Evolutionary conservation across 2,888 invertebrate genomes (phyloP), one percentile per base, ranked within the genome.

Genomic region (Graphium colonna): DNA sequence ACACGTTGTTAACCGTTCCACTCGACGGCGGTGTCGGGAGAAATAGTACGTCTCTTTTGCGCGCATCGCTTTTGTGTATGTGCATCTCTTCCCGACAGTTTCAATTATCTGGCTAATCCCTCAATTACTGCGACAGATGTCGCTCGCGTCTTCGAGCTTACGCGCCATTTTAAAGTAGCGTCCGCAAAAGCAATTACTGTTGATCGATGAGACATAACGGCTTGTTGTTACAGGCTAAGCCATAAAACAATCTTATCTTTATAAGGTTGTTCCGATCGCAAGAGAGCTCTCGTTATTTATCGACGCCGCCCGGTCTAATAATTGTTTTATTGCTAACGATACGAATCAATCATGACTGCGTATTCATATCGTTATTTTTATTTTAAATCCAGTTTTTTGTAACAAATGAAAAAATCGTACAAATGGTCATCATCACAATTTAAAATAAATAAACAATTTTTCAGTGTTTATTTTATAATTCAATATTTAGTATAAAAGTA

Each of bases 101-200:
- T 92, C 92, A 92, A 92, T 92, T 92, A 92, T 92, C 91, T 91
- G 81, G 84, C 90, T 92, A 92, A 92, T 92, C 92, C 92, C 84
- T 90, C 91, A 91, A 92, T 91, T 92, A 92, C 91, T 90, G 75
- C 87, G 89, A 90, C 90, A 90, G 90, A 91, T 91, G 90, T 90
- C 90, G 90, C 83, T 71, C 76, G 82, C 83, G 86, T 87, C 86
- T 87, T 85, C 80, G 79, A 79, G 86, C 87, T 86, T 87, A 85
- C 84, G 84, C 83, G 83, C 80, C 74, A 81, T 80, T 88, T 87
- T 87, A 87, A 87, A 89, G 85, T 85, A 86, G 77, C 73, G 87
- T 80, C 80, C 74, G 81, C 86, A 85, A 60, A 74, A 79, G 72
- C 78, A 81, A 82, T 83, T 80, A 83, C 77, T 75, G 74, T 73